A percentile compares a stretch with the other conserved stretches of the same genome.
These are phyloP conservation scores for Drosophila basisetae DNA, from an alignment of 2,888 invertebrate genomes.

Conservation along the genomic window DNA sequence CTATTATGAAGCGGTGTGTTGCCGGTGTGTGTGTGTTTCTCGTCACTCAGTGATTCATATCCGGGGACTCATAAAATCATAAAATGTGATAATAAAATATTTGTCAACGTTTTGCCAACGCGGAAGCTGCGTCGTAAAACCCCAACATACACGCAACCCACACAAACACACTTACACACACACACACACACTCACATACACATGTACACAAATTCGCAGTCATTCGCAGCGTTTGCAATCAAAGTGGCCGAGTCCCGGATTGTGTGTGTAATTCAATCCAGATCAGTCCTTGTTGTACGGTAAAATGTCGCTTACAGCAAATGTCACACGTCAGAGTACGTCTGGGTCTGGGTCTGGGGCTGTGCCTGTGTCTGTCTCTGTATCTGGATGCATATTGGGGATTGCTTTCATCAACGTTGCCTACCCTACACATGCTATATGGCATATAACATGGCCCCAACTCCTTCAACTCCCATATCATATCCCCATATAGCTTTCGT, in stretches of 20 bases:
- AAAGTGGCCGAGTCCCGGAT: slow-evolving; percentile 80
- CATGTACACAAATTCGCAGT: slow-evolving; percentile 40
- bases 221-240: slow-evolving; percentile 70
- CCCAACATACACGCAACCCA: slow-evolving; percentile 9
- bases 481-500: slow-evolving; percentile 29
- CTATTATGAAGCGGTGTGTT: slow-evolving; percentile 46
- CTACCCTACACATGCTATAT: slow-evolving; percentile 4
- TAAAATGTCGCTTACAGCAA: slow-evolving; percentile 80
- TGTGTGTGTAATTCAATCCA: slow-evolving; percentile 82
- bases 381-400: slow-evolving; percentile 47
- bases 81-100: slow-evolving; percentile 81
- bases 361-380: neutral
- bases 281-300: slow-evolving; percentile 77
- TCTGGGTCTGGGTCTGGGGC: slow-evolving; percentile 2
- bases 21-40: slow-evolving; percentile 24
- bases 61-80: slow-evolving; percentile 81
- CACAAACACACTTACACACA: slow-evolving; percentile 4
- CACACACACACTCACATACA: slow-evolving; percentile 7
- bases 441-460: slow-evolving; percentile 13
- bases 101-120: slow-evolving; percentile 77
- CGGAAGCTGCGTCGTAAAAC: slow-evolving; percentile 49
- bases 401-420: slow-evolving; percentile 65
- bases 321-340: slow-evolving; percentile 74
- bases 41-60: slow-evolving; percentile 80
- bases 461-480: slow-evolving; percentile 21